Percentiles rank a stretch among this genome's conserved stretches.
Conservation (phyloP, 2,113 vertebrate species). For the Phylloscopus trochilus region DNA sequence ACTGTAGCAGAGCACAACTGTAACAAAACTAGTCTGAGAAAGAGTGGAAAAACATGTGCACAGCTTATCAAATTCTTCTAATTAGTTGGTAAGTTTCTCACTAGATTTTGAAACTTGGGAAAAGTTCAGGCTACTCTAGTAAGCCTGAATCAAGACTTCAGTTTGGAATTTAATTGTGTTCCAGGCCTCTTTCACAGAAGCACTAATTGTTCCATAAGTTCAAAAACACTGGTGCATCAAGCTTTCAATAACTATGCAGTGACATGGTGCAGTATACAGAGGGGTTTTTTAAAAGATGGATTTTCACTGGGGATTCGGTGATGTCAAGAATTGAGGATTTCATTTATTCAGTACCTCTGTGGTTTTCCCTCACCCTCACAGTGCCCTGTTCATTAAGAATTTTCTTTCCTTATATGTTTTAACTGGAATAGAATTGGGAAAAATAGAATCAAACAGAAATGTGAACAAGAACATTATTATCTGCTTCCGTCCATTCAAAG, state of each 20-base stretch:
- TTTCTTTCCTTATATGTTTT: not conserved
- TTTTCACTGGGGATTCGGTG: not conserved
- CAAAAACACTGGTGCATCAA: not conserved
- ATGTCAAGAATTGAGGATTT: not conserved
- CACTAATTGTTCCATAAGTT: not conserved
- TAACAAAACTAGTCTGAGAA: not conserved
- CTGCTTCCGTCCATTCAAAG: not conserved
- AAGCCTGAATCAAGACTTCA: not conserved
- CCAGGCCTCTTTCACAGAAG: not conserved
- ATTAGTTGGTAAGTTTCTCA: not conserved
- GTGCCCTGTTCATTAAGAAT: not conserved
- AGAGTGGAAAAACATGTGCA: not conserved
- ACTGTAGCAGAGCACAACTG: not conserved
- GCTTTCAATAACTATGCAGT: not conserved
- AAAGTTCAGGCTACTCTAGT: not conserved
- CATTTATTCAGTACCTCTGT: not conserved
- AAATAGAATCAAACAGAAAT: not conserved
- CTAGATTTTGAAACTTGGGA: not conserved
- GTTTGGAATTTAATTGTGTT: not conserved
- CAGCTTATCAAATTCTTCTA: not conserved
- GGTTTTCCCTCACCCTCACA: not conserved
- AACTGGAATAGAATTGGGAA: not conserved
- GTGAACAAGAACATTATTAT: not conserved
- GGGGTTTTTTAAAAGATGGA: fast-evolving
- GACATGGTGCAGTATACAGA: not conserved